Conservation (phyloP, 2,113 vertebrate species). For the Plotosus lineatus region DNA sequence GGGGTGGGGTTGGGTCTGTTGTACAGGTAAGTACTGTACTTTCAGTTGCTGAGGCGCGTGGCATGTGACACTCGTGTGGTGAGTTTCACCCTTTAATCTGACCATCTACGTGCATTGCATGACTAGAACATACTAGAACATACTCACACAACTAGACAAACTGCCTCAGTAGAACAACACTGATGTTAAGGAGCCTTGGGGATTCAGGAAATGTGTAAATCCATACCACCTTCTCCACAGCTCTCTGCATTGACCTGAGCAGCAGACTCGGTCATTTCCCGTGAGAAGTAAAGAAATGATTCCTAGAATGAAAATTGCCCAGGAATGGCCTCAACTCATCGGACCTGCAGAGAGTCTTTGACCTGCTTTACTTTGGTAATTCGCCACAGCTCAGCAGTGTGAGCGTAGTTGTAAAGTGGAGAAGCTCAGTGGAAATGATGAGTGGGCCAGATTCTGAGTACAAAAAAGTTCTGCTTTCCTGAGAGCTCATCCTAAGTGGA, state of each 20-base stretch:
- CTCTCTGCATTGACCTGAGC: neutral
- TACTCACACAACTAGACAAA: neutral
- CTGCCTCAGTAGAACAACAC: neutral
- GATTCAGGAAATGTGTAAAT: neutral
- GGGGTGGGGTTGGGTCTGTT: neutral
- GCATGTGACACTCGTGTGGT: conserved; percentile 37
- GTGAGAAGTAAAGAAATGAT: neutral
- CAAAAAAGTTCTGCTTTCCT: conserved; percentile 49
- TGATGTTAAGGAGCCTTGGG: conserved; percentile 5
- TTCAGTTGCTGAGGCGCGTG: conserved; percentile 26
- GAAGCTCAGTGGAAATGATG: conserved; percentile 31
- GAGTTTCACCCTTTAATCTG: conserved; percentile 19
- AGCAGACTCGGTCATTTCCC: conserved; percentile 3
- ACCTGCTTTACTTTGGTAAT: neutral
- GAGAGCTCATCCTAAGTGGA: conserved; percentile 17
- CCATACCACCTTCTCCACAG: neutral
- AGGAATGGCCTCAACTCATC: neutral
- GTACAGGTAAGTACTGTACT: conserved; percentile 12
- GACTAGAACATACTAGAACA: neutral
- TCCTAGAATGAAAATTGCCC: neutral
- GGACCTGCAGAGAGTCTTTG: neutral
- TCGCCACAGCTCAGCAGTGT: neutral
- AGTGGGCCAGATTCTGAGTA: conserved; percentile 48
- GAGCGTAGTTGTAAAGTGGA: neutral
- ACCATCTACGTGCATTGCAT: neutral